Conservation (phyloP, 2,113 vertebrate species). For the Semnornis frantzii region DNA sequence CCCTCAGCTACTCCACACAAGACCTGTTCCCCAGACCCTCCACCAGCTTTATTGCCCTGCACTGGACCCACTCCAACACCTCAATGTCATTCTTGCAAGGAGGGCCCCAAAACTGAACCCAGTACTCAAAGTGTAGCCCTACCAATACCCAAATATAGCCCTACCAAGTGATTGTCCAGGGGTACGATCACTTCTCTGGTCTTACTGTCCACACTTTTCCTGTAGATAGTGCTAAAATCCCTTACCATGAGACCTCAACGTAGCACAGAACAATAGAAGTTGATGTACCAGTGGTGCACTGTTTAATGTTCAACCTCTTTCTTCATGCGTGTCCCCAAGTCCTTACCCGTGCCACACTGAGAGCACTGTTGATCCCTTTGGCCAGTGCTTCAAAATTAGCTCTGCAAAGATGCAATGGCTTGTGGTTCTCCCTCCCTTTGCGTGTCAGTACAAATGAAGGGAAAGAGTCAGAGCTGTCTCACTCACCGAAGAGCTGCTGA, state of each 20-base stretch:
- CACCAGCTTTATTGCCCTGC: no score
- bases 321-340: neutral
- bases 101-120: no score
- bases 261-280: neutral
- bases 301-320: neutral
- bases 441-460: neutral
- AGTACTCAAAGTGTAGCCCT: no score
- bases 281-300: neutral
- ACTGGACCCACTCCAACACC: no score
- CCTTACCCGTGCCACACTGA: neutral
- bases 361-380: rapidly evolving
- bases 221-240: no score
- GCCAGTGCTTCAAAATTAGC: neutral
- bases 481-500: slow-evolving; percentile 70
- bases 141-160: no score
- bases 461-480: neutral
- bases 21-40: no score
- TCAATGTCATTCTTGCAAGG: no score
- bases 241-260: neutral
- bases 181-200: no score
- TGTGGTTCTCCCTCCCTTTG: neutral
- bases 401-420: neutral
- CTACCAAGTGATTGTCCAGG: no score
- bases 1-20: no score
- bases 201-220: no score